Conservation (phyloP, 2,113 vertebrate species). For the Amazona vittata region DNA sequence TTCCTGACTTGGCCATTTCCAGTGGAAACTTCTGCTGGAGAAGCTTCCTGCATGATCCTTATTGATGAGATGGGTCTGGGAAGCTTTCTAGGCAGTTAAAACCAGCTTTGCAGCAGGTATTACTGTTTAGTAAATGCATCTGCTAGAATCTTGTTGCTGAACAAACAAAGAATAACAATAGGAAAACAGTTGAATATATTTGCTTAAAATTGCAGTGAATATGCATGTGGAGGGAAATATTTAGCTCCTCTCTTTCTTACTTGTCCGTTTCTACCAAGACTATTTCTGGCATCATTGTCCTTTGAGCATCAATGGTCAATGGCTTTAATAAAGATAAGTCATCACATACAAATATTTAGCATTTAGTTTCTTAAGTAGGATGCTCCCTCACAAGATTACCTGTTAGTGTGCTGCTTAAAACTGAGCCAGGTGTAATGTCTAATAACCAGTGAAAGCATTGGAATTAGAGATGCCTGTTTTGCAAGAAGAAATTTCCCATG, state of each 20-base stretch:
- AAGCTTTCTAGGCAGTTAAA: not conserved
- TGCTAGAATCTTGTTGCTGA: not conserved
- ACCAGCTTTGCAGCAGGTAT: rapidly evolving
- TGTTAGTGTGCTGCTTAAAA: not conserved
- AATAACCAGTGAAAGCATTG: not conserved
- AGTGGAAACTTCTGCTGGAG: not conserved
- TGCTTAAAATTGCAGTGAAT: not conserved
- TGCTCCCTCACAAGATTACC: not conserved
- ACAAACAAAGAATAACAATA: not conserved
- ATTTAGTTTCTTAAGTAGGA: not conserved
- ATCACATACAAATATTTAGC: not conserved
- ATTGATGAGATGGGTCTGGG: not conserved
- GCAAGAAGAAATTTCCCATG: not conserved
- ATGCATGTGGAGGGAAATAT: not conserved
- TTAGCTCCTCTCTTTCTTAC: not conserved
- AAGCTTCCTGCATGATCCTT: not conserved
- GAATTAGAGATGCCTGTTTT: not conserved
- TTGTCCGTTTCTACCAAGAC: not conserved
- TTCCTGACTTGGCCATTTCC: not conserved
- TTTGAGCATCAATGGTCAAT: not conserved
- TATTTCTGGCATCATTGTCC: rapidly evolving
- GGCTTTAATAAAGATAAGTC: not conserved
- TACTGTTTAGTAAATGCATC: not conserved
- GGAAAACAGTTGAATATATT: not conserved
- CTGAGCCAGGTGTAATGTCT: not conserved